Percentiles rank a stretch among this genome's conserved stretches.
phyloP scores from a whole-genome alignment of 1,140 invertebrate genomes.

The Halictus rubicundus region DNA sequence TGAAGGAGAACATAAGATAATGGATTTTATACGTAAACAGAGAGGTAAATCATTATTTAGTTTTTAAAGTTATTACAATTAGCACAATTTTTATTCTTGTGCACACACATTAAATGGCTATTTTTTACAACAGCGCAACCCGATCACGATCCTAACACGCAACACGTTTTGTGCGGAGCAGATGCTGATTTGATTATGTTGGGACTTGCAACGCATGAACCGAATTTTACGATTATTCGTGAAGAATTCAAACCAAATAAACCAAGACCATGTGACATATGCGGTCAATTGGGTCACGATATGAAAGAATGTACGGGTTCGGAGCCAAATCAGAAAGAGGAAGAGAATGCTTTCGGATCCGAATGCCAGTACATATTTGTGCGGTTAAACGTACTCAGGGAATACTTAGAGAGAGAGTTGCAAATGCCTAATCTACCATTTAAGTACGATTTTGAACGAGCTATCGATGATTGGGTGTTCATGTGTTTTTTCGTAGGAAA shows the following conservation, averaged over 20 bases:
- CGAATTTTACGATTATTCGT: slow-evolving; percentile 98
- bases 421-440: slow-evolving; percentile 97
- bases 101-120: slow-evolving; percentile 35
- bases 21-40: slow-evolving; percentile 99
- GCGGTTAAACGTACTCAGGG: slow-evolving; percentile 93
- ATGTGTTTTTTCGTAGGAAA: slow-evolving; percentile 99
- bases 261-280: slow-evolving; percentile 97
- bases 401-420: slow-evolving; percentile 96
- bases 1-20: slow-evolving; percentile 99
- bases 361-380: slow-evolving; percentile 95
- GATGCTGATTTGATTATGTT: slow-evolving; percentile 99
- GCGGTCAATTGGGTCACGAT: slow-evolving; percentile 97
- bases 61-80: not conserved
- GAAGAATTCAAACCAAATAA: slow-evolving; percentile 99
- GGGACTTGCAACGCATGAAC: slow-evolving; percentile 98
- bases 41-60: slow-evolving; percentile 82
- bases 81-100: not conserved
- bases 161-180: slow-evolving; percentile 98
- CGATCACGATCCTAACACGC: slow-evolving; percentile 98
- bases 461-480: slow-evolving; percentile 99
- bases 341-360: slow-evolving; percentile 83
- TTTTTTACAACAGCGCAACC: slow-evolving; percentile 87
- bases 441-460: slow-evolving; percentile 93
- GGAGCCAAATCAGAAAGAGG: slow-evolving; percentile 79
- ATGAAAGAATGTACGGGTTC: slow-evolving; percentile 96